Evolutionary conservation across 2,797 vertebrate genomes (phyloP).

Genomic region (Clarias pachynema): DNA sequence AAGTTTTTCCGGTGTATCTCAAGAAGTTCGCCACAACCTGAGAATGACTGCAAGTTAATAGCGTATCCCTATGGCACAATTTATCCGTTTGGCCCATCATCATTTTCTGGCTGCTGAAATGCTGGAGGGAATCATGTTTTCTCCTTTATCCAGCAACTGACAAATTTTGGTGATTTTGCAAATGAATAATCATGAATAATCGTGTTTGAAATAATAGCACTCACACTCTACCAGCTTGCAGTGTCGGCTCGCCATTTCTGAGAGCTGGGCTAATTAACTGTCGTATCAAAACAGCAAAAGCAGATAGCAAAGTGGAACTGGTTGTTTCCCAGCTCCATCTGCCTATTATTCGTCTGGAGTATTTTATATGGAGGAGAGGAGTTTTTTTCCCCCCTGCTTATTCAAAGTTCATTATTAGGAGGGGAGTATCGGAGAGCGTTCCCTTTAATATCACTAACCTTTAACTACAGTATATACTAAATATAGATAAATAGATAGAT

Average conservation of each 20-base stretch:
- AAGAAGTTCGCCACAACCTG: background rate
- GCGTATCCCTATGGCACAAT: background rate
- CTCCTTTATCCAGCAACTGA: background rate
- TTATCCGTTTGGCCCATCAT: background rate
- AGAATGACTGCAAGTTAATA: background rate
- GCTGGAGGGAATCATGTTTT: background rate
- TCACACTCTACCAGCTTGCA: background rate
- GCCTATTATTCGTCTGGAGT: background rate
- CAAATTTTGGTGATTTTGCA: background rate
- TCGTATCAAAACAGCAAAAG: background rate
- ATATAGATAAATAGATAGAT: background rate
- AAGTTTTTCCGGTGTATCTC: background rate
- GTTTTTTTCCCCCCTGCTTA: background rate
- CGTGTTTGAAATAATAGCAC: background rate
- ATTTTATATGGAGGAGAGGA: background rate
- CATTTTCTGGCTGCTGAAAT: background rate
- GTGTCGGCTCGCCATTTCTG: background rate
- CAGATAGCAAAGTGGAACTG: background rate
- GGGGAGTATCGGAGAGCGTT: background rate
- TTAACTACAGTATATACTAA: background rate
- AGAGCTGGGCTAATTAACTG: conserved; percentile 4
- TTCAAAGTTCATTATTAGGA: background rate
- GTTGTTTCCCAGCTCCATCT: background rate
- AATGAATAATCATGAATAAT: conserved; percentile 18
- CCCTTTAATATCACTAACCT: background rate